phyloP scores from a whole-genome alignment of 2,113 vertebrate species.

The Lucifuga dentata region DNA sequence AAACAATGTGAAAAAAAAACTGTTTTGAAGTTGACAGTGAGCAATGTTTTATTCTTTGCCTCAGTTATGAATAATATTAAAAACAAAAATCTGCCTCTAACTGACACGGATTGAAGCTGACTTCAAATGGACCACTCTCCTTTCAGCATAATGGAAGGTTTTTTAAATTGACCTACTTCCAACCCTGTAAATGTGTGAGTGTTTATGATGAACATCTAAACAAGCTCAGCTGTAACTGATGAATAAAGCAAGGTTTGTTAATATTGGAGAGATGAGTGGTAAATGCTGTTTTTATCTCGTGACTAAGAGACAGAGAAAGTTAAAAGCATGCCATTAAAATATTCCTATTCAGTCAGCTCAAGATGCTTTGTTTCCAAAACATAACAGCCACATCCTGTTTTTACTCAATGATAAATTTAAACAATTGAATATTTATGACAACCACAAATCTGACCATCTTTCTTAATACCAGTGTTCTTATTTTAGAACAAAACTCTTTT shows the following conservation, averaged over 20 bases:
- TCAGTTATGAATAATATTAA: constrained; percentile 23
- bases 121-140: constrained; percentile 9
- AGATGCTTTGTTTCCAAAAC: constrained; percentile 30
- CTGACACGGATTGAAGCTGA: background rate
- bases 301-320: constrained; percentile 19
- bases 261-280: constrained; percentile 25
- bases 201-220: constrained; percentile 46
- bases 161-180: background rate
- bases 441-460: constrained; percentile 1
- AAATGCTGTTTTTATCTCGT: constrained; percentile 22
- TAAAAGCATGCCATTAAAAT: constrained; percentile 19
- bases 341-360: constrained; percentile 17
- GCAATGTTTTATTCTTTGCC: constrained; percentile 21
- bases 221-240: constrained; percentile 11
- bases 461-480: no score
- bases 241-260: constrained; percentile 40
- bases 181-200: constrained; percentile 1
- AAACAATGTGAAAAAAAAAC: background rate
- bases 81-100: constrained; percentile 18
- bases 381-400: background rate
- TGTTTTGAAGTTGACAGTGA: background rate
- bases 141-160: constrained; percentile 23
- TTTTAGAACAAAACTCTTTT: no score
- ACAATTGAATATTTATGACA: constrained; percentile 33
- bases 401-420: constrained; percentile 21